A percentile compares a stretch with the other conserved stretches of the same genome.
These are phyloP conservation scores for Rhinogobio ventralis DNA, from an alignment of 2,797 vertebrate genomes.

Conservation along the genomic window DNA sequence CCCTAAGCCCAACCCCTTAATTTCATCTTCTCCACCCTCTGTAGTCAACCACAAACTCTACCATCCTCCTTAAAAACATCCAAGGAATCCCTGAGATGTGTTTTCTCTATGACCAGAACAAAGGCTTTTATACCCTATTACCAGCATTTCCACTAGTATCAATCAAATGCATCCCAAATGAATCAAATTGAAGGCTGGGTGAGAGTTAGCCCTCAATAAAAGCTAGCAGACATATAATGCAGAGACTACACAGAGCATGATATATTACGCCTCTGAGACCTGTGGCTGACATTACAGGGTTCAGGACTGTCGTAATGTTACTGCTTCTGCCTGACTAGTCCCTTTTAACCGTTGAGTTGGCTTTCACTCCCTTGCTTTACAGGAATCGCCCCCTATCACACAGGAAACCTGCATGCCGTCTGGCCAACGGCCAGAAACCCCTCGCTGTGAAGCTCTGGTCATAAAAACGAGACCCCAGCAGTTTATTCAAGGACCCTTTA, in stretches of 20 bases:
- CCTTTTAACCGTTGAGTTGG: conserved; percentile 53
- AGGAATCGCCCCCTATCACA: conserved; percentile 68
- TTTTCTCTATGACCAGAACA: conserved; percentile 22
- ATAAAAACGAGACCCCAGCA: conserved; percentile 15
- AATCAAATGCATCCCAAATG: neutral
- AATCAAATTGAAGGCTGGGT: conserved; percentile 4
- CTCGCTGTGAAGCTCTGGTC: neutral
- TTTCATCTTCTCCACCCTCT: conserved; percentile 11
- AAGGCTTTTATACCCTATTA: neutral
- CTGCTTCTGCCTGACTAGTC: conserved; percentile 49
- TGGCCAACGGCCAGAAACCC: conserved; percentile 49
- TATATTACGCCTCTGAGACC: conserved; percentile 16
- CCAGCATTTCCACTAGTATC: neutral
- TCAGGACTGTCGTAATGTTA: neutral
- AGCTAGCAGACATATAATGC: conserved; percentile 12
- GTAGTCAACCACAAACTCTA: conserved; percentile 19
- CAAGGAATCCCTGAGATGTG: conserved; percentile 34
- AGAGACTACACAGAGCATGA: neutral
- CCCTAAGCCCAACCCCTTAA: conserved; percentile 12
- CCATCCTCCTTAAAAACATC: conserved; percentile 15
- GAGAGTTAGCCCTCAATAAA: conserved; percentile 14
- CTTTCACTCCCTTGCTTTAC: conserved; percentile 35
- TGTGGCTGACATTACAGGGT: neutral
- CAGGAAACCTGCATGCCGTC: conserved; percentile 65
- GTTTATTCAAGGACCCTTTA: neutral